These are phyloP conservation scores for Crematogaster levior DNA, from an alignment of 2,888 invertebrate genomes.

Conservation along the genomic window DNA sequence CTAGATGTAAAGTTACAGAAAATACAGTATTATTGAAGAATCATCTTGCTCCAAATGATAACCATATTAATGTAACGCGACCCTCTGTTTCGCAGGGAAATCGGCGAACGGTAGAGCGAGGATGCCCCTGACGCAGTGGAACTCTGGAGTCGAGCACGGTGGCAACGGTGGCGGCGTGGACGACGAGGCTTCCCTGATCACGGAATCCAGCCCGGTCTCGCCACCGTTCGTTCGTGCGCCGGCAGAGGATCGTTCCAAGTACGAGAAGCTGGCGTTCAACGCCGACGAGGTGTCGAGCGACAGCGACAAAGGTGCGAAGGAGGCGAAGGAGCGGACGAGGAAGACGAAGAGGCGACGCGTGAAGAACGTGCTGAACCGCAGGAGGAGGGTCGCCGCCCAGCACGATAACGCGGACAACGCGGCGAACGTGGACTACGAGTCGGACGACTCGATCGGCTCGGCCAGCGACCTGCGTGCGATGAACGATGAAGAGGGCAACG, in stretches of 20 bases:
- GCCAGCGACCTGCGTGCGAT: constrained; percentile 90
- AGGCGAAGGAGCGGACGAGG: constrained; percentile 83
- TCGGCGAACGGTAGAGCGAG: constrained; percentile 68
- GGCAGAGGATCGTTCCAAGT: constrained; percentile 91
- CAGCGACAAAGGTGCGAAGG: constrained; percentile 76
- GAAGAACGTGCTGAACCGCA: constrained; percentile 78
- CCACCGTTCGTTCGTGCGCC: constrained; percentile 88
- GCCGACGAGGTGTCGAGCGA: constrained; percentile 87
- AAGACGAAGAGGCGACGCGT: constrained; percentile 78
- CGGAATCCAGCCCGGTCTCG: constrained; percentile 83
- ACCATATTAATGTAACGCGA: background rate
- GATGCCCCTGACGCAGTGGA: constrained; percentile 78
- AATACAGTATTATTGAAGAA: background rate
- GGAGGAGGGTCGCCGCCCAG: constrained; percentile 74
- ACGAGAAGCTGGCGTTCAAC: constrained; percentile 90
- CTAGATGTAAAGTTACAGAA: background rate
- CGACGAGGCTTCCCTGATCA: constrained; percentile 85
- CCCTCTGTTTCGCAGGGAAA: constrained; percentile 77
- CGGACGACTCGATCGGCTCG: constrained; percentile 91
- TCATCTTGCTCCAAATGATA: background rate
- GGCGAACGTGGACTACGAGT: constrained; percentile 85
- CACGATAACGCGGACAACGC: constrained; percentile 60
- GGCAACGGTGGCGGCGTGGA: constrained; percentile 75
- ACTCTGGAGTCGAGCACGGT: constrained; percentile 73
- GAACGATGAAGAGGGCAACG: constrained; percentile 74